Percentiles rank a stretch among this genome's conserved stretches.
Conservation (phyloP, 1,140 invertebrate genomes). For the Psix sp. region DNA sequence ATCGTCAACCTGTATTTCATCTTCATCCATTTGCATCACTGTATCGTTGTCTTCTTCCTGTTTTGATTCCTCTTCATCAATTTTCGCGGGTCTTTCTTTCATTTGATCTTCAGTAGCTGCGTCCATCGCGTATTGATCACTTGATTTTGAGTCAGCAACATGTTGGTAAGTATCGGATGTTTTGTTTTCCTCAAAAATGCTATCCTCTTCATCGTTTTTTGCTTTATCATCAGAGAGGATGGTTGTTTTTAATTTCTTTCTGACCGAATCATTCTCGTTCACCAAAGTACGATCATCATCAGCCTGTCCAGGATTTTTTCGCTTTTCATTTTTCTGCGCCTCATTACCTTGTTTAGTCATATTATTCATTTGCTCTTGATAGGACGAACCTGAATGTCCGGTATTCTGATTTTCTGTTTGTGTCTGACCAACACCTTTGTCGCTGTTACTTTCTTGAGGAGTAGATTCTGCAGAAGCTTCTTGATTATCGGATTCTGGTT, state of each 20-base stretch:
- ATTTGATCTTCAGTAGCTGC: constrained; percentile 90
- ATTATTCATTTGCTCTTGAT: constrained; percentile 60
- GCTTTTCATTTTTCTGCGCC: constrained; percentile 66
- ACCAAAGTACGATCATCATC: constrained; percentile 75
- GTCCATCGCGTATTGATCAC: constrained; percentile 81
- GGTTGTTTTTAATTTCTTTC: constrained; percentile 78
- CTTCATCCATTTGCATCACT: constrained; percentile 78
- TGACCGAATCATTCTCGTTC: constrained; percentile 70
- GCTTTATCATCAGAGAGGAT: constrained; percentile 72
- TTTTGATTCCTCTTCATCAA: constrained; percentile 78
- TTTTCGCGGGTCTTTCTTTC: constrained; percentile 82
- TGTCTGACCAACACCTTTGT: constrained; percentile 77
- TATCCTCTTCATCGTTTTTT: constrained; percentile 75
- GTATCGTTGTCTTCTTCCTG: constrained; percentile 77
- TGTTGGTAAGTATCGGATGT: constrained; percentile 90
- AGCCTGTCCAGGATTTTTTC: constrained; percentile 75
- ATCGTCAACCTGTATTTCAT: constrained; percentile 78
- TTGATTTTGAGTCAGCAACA: constrained; percentile 86
- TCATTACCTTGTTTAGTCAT: constrained; percentile 61
- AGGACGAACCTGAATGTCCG: constrained; percentile 74
- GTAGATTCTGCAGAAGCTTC: constrained; percentile 66
- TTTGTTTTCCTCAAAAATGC: constrained; percentile 73
- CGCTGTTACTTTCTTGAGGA: constrained; percentile 71
- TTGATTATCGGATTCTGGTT: constrained; percentile 47
- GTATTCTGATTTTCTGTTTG: constrained; percentile 74